phyloP scores from a whole-genome alignment of 1,140 invertebrate species.

The Drosophila oshimai region DNA sequence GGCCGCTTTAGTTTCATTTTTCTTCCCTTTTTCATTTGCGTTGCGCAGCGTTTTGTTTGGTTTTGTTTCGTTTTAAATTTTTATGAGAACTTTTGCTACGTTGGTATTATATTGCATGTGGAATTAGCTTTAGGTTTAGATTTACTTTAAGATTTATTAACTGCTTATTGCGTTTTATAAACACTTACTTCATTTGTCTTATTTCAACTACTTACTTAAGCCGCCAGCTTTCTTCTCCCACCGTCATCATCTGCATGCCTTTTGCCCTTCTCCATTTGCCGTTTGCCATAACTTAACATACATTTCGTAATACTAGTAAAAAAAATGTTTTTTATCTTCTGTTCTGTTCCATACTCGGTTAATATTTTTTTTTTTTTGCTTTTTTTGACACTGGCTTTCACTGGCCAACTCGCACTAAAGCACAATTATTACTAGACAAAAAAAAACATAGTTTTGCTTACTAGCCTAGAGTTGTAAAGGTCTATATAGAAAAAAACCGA shows the following conservation, averaged over 20 bases:
- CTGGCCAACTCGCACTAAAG: slow-evolving; percentile 40
- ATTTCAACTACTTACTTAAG: slow-evolving; percentile 78
- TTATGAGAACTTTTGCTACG: slow-evolving; percentile 69
- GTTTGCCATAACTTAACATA: slow-evolving; percentile 59
- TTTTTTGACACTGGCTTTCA: slow-evolving; percentile 13
- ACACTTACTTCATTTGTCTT: slow-evolving; percentile 65
- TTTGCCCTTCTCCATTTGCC: slow-evolving; percentile 14
- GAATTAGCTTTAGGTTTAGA: slow-evolving; percentile 22
- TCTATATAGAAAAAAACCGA: slow-evolving; percentile 61
- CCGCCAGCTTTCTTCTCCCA: slow-evolving; percentile 16
- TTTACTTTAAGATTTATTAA: slow-evolving; percentile 50
- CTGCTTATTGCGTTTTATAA: slow-evolving; percentile 80
- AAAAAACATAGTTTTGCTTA: slow-evolving; percentile 59
- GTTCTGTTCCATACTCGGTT: slow-evolving; percentile 31
- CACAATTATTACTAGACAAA: slow-evolving; percentile 59
- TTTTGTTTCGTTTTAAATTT: slow-evolving; percentile 10
- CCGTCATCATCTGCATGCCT: not conserved
- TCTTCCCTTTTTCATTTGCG: slow-evolving; percentile 17
- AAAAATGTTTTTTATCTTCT: slow-evolving; percentile 48
- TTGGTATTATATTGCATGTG: slow-evolving; percentile 46
- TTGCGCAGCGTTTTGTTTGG: slow-evolving; percentile 12
- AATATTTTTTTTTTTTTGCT: slow-evolving; percentile 1
- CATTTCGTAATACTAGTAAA: slow-evolving; percentile 67
- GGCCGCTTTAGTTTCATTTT: slow-evolving; percentile 75
- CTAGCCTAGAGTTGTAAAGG: slow-evolving; percentile 70